Base-by-base conservation (phyloP, 2,797 vertebrate species). In the Menidia menidia region DNA sequence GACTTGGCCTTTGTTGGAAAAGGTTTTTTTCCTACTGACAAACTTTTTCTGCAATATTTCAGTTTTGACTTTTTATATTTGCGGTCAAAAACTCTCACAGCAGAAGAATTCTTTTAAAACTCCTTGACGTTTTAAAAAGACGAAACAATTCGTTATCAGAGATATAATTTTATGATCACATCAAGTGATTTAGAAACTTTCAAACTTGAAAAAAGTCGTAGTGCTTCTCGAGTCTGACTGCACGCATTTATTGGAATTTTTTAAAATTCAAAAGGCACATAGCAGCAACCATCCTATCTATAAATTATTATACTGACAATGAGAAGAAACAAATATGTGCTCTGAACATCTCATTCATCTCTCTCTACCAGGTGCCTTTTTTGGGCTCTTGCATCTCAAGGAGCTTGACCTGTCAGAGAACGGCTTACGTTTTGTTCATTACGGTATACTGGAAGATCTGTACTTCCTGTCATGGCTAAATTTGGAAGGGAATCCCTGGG, bases 401-500 rank as follows among this genome's bases (percentile, higher is more conserved):
- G 95, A 96, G 85, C 76, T 98, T 72, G 97, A 98, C 79, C 81
- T 98, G 78, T 95, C 96, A 30, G 91, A 94, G 82, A 98, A 98
- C 88, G 91, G 80, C 57, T 84, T 98, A 53, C 89, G 93, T 81
- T 96, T 93, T 79, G 89, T 98, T 82, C 93, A 97, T 83, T 96
- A 97, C 0, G 96, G 97, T 0, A 96, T 97, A 48, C 87, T 98
- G 54, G 96, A 98, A 88, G 95, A 98, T 70, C 91, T 98, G 60
- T 98, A 98, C 84, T 97, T 97, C 86, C 88, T 97, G 87, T 95
- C 95, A 85, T 87, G 92, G 60, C 84, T 98, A 3, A 95, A 95
- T 90, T 93, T 98, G 32, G 92, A 83, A 87, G 95, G 93, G n/a
- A 98, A 98, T 73, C 96, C 95, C 41, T 98, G 97, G 97, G 87